A percentile compares a stretch with the other conserved stretches of the same genome.
These are phyloP conservation scores for Zaprionus lachaisei DNA, from an alignment of 1,140 invertebrate genomes.

Conservation along the genomic window DNA sequence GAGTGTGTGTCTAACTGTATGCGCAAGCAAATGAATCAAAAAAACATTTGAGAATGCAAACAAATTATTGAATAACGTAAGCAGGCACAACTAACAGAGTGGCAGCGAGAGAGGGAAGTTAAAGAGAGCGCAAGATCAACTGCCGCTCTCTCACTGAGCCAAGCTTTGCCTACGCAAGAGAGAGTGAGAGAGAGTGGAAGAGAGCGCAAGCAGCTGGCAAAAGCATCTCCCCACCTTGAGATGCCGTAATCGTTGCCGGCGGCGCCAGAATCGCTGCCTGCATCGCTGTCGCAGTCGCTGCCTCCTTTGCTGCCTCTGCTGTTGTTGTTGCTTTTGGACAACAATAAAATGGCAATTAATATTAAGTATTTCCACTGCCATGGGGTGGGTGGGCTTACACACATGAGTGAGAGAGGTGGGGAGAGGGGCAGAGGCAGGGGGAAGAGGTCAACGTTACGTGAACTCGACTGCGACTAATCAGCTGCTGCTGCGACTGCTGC, in stretches of 20 bases:
- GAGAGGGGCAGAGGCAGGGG: slow-evolving; percentile 13
- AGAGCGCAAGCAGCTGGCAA: not conserved
- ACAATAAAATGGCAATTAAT: slow-evolving; percentile 46
- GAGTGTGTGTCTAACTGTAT: slow-evolving; percentile 19
- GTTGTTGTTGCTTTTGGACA: slow-evolving; percentile 30
- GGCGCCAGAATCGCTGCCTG: slow-evolving; percentile 2
- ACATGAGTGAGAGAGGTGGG: slow-evolving; percentile 15
- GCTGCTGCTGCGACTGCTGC: slow-evolving; percentile 15
- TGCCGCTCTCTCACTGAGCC: slow-evolving; percentile 15
- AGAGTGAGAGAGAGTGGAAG: not conserved
- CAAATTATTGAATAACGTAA: slow-evolving; percentile 75
- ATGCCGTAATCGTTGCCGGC: slow-evolving; percentile 45
- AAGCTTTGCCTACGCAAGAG: slow-evolving; percentile 14
- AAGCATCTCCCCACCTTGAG: slow-evolving; percentile 14
- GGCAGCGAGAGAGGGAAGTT: not conserved
- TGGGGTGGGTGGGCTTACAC: slow-evolving; percentile 36
- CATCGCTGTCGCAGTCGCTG: not conserved
- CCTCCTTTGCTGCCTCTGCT: not conserved
- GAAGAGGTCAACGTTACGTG: slow-evolving; percentile 34
- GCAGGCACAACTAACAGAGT: slow-evolving; percentile 7
- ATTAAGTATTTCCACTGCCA: slow-evolving; percentile 24
- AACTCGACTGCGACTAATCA: slow-evolving; percentile 40
- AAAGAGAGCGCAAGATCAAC: not conserved
- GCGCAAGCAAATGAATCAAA: slow-evolving; percentile 68
- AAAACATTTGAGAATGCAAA: slow-evolving; percentile 65